Conservation (phyloP, 2,888 invertebrate genomes). For the Catocala sponsa region DNA sequence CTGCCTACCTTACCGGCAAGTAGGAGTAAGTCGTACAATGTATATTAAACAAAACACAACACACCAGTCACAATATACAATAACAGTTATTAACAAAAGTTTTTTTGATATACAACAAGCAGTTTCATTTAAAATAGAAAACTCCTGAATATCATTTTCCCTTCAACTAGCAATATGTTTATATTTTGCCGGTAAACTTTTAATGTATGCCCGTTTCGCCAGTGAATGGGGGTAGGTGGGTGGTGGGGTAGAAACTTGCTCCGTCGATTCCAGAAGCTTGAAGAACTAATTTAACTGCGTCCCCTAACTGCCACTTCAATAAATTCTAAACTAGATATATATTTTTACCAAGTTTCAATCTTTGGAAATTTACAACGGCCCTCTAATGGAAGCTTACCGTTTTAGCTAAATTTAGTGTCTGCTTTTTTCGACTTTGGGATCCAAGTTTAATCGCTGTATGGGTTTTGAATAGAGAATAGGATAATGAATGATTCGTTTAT, state of each 20-base stretch:
- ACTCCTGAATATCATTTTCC: conserved; percentile 47
- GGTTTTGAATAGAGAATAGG: too few species aligned
- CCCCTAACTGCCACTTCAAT: conserved; percentile 82
- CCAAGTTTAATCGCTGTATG: too few species aligned
- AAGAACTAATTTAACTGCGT: conserved; percentile 86
- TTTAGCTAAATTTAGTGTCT: too few species aligned
- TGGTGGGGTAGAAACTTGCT: conserved; percentile 72
- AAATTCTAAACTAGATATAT: conserved; percentile 74
- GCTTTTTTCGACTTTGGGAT: too few species aligned
- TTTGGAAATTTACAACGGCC: conserved; percentile 36
- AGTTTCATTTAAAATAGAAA: conserved; percentile 51
- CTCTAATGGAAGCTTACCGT: conserved; percentile 19
- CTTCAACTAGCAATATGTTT: conserved; percentile 67
- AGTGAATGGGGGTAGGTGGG: conserved; percentile 60
- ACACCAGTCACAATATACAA: conserved; percentile 34
- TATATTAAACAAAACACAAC: background rate
- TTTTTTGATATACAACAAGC: conserved; percentile 40
- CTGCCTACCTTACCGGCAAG: too few species aligned
- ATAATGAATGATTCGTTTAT: too few species aligned
- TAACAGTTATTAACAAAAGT: conserved; percentile 43
- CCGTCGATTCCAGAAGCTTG: conserved; percentile 82
- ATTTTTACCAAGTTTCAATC: conserved; percentile 53
- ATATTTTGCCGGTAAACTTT: conserved; percentile 81
- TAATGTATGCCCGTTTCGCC: conserved; percentile 82
- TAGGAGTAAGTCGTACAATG: too few species aligned